Evolutionary conservation across 2,888 invertebrate genomes (phyloP), one percentile per base, ranked within the genome.

Genomic region (Platycnemis pennipes): DNA sequence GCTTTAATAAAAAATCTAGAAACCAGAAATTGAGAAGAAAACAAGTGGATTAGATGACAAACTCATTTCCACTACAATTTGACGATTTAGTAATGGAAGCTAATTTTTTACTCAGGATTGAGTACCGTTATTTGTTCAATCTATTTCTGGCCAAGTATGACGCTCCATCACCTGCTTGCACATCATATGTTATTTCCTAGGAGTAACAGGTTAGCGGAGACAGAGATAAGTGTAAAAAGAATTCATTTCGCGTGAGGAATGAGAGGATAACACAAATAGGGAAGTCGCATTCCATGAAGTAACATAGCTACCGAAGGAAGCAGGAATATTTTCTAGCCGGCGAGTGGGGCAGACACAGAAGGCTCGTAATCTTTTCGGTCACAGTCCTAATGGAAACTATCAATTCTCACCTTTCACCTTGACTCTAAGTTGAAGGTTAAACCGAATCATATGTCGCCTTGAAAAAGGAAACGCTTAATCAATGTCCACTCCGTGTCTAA

Each of bases 361-460:
- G 37, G 77, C 11, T 13, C 31, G 77, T 77, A 77, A 77, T 77
- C 77, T 77, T 37, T 77, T 77, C 37, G 77, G 77, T 37, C 77
- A 37, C 77, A 77, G 11, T 37, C 11, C 37, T 77, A 77, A 91
- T 63, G 91, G 63, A 63, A n/a, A 44, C 91, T 4, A 91, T 91
- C 91, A 69, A 56, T 91, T 56, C 89, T 53, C 42, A 44, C 31
- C 42, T 63, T 56, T 91, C 63, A n/a, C 91, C 91, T 91, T 69
- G 91, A 5, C 89, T 77, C 77, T 31, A 37, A 77, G 77, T 77
- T 89, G 89, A 89, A 89, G 89, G 89, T 89, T 53, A 91, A 45
- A n/a, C 91, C n/a, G 63, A 44, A 56, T 56, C 91, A 56, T 37
- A 69, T 69, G 91, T 63, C 91, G 69, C 63, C 91, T 63, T 87